Evolutionary conservation across 2,888 invertebrate species (phyloP).

Genomic region (Serripes groenlandicus): DNA sequence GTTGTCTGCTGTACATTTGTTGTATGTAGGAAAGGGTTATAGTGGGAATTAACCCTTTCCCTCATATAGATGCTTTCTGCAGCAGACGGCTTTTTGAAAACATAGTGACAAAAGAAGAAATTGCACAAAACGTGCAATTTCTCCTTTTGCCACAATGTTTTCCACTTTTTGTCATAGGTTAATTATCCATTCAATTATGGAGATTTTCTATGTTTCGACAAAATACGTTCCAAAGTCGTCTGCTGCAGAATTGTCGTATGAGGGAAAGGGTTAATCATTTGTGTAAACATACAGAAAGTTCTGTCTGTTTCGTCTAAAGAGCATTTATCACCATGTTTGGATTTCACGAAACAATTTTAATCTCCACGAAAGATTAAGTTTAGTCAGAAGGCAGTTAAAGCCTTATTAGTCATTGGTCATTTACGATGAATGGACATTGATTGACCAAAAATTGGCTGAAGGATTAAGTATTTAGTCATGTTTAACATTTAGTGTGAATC

Average conservation of each 20-base stretch:
- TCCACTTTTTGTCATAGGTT: too few species aligned
- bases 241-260: too few species aligned
- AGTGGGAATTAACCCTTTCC: too few species aligned
- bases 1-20: too few species aligned
- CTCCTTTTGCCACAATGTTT: too few species aligned
- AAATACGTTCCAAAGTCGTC: too few species aligned
- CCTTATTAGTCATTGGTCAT: slow-evolving; percentile 16
- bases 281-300: slow-evolving; percentile 5
- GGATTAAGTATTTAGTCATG: slow-evolving; percentile 25
- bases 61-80: too few species aligned
- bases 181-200: too few species aligned
- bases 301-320: slow-evolving; percentile 5
- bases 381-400: slow-evolving; percentile 3
- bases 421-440: slow-evolving; percentile 20
- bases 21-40: too few species aligned
- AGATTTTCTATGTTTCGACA: too few species aligned
- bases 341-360: neutral
- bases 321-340: slow-evolving; percentile 3
- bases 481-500: slow-evolving; percentile 11
- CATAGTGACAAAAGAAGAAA: neutral
- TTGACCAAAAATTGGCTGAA: slow-evolving; percentile 7
- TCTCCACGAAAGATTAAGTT: neutral
- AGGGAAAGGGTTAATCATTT: slow-evolving; percentile 3
- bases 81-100: too few species aligned
- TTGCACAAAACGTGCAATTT: too few species aligned